Conservation (phyloP, 2,797 vertebrate species). For the Sebastes diaconus region DNA sequence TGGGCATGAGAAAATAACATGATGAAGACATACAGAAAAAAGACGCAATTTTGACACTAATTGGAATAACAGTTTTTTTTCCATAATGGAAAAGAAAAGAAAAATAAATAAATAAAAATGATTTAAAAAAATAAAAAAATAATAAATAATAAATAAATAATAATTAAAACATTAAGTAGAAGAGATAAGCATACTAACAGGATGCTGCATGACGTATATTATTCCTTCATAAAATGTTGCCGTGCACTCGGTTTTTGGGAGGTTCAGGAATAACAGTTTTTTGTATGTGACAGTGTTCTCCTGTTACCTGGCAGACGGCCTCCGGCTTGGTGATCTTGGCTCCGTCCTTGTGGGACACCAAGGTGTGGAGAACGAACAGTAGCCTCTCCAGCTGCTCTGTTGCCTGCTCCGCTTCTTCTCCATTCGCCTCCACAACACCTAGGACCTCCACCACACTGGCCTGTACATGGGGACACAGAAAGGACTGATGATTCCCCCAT, state of each 20-base stretch:
- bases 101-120: too few relatives aligned
- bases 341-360: constrained; percentile 86
- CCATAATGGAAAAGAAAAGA: too few relatives aligned
- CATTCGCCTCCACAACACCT: constrained; percentile 66
- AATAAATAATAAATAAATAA: too few relatives aligned
- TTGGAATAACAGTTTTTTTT: too few relatives aligned
- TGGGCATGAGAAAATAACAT: background rate
- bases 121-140: too few relatives aligned
- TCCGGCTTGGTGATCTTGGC: constrained; percentile 88
- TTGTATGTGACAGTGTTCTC: background rate
- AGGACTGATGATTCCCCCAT: background rate
- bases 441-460: constrained; percentile 79
- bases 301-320: constrained; percentile 85
- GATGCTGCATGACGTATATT: too few relatives aligned
- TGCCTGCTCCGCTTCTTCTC: constrained; percentile 48
- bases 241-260: too few relatives aligned
- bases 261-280: background rate
- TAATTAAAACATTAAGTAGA: too few relatives aligned
- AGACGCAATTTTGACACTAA: too few relatives aligned
- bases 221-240: too few relatives aligned
- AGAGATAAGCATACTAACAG: too few relatives aligned
- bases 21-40: background rate
- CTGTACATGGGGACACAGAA: constrained; percentile 63
- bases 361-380: constrained; percentile 86
- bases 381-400: constrained; percentile 89